Evolutionary conservation across 2,888 invertebrate genomes (phyloP).

Genomic region (Pyrocoelia pectoralis): DNA sequence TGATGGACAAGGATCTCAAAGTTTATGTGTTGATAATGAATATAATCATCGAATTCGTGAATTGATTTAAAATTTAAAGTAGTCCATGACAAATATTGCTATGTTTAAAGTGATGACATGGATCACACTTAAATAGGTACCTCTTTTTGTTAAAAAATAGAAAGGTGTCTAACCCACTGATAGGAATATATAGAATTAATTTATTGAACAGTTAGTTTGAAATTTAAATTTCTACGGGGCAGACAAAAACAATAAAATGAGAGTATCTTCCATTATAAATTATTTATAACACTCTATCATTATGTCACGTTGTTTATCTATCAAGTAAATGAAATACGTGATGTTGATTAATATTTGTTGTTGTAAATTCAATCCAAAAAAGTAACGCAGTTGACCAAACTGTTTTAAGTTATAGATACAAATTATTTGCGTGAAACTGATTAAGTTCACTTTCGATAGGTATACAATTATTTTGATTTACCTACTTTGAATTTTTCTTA

Average conservation of each 20-base stretch:
- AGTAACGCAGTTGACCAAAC: too few species aligned
- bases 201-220: constrained; percentile 29
- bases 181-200: constrained; percentile 34
- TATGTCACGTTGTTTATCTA: constrained; percentile 12
- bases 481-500: too few species aligned
- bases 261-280: constrained; percentile 32
- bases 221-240: constrained; percentile 38
- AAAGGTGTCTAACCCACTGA: constrained; percentile 6
- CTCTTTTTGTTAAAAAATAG: constrained; percentile 8
- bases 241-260: constrained; percentile 38
- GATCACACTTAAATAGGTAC: background rate
- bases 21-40: constrained; percentile 4
- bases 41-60: constrained; percentile 3
- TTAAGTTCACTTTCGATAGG: too few species aligned
- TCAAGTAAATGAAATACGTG: constrained; percentile 6
- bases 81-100: constrained; percentile 3
- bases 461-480: too few species aligned
- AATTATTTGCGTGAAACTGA: too few species aligned
- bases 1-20: background rate
- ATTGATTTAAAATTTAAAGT: constrained; percentile 9
- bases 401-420: too few species aligned
- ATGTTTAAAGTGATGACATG: constrained; percentile 1
- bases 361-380: background rate
- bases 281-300: constrained; percentile 36
- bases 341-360: background rate